Percentiles rank a stretch among this genome's conserved stretches.
phyloP scores from a whole-genome alignment of 2,888 invertebrate genomes.

The Chouioia cunea region DNA sequence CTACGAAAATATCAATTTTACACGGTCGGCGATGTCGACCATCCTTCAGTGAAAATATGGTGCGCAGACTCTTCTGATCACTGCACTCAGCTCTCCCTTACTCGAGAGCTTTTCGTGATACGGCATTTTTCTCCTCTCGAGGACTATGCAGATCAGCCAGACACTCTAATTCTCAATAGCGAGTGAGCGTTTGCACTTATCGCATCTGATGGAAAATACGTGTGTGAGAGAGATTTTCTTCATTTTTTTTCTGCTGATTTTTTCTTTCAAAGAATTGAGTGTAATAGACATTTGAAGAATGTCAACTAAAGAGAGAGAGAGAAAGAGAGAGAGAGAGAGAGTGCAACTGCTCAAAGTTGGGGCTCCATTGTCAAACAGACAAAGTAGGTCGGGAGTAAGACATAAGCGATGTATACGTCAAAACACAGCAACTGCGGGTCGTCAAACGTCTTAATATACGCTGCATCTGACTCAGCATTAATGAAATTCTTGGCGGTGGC shows the following conservation, averaged over 20 bases:
- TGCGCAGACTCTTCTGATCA: no score
- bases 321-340: no score
- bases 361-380: no score
- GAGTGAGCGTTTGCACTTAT: conserved; percentile 26
- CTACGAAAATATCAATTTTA: conserved; percentile 42
- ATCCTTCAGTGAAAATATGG: not conserved
- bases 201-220: conserved; percentile 1
- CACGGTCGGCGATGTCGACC: not conserved
- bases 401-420: no score
- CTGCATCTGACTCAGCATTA: conserved; percentile 4
- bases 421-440: no score
- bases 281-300: no score
- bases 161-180: conserved; percentile 25
- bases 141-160: conserved; percentile 9
- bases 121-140: conserved; percentile 24
- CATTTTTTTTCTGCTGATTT: not conserved
- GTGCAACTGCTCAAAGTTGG: no score
- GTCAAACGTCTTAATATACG: no score
- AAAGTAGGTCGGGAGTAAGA: no score
- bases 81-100: no score
- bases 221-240: not conserved
- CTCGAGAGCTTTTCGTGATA: conserved; percentile 33
- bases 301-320: no score
- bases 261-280: not conserved
- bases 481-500: conserved; percentile 11